Conservation (phyloP, 1,140 invertebrate genomes). For the Arion vulgaris region DNA sequence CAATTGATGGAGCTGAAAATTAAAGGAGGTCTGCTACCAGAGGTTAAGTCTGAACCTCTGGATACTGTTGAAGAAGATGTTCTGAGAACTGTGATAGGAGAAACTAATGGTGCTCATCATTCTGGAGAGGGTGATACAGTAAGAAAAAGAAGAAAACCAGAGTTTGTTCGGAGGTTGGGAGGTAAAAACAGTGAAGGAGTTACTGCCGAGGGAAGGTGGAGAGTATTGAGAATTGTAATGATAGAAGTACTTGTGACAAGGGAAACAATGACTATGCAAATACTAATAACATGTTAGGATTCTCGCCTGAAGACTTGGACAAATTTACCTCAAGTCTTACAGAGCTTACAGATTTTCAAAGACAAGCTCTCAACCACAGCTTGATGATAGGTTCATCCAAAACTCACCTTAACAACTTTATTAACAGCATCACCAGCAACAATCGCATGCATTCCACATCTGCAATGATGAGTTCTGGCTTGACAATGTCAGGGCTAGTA, state of each 20-base stretch:
- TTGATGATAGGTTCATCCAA: conserved; percentile 15
- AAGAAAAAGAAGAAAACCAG: conserved; percentile 40
- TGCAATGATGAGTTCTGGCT: neutral
- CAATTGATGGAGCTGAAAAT: conserved; percentile 9
- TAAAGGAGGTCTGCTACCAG: neutral
- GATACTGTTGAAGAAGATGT: neutral
- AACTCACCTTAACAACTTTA: neutral
- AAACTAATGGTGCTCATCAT: neutral
- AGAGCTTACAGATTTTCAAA: neutral
- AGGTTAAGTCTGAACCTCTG: conserved; percentile 1
- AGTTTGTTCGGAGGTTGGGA: conserved; percentile 38
- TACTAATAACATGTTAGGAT: conserved; percentile 4
- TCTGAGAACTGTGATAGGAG: neutral
- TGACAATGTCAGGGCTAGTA: conserved; percentile 37
- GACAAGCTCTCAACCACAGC: conserved; percentile 3
- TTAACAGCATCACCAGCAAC: neutral
- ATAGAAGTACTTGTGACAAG: neutral
- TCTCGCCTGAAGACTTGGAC: conserved; percentile 17
- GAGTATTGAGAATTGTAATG: neutral
- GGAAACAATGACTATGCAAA: neutral
- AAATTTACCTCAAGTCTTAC: conserved; percentile 22
- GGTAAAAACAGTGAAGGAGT: neutral
- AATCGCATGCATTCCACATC: neutral
- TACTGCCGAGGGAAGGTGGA: neutral
- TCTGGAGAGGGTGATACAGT: neutral